Percentiles rank a stretch among this genome's conserved stretches.
phyloP scores from a whole-genome alignment of 2,113 vertebrate genomes.

The Phrynosoma platyrhinos region DNA sequence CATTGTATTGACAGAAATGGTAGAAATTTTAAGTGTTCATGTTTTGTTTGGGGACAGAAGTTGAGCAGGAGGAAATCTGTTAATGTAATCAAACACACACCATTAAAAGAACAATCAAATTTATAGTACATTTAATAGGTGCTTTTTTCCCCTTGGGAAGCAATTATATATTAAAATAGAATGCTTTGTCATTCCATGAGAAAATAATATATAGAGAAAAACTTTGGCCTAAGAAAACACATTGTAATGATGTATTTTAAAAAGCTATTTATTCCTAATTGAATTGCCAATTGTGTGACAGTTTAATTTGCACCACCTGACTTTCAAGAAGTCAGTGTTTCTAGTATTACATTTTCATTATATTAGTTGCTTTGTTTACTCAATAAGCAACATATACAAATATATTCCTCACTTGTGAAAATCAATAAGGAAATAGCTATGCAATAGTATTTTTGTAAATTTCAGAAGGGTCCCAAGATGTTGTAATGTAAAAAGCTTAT shows the following conservation, averaged over 20 bases:
- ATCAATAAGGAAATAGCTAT: not conserved
- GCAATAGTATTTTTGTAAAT: not conserved
- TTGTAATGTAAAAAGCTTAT: not conserved
- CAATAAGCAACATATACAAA: conserved; percentile 24
- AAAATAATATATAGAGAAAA: conserved; percentile 27
- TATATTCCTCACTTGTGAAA: not conserved
- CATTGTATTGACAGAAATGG: conserved; percentile 35
- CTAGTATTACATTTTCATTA: conserved; percentile 49
- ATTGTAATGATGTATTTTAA: conserved; percentile 58
- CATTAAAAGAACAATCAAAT: conserved; percentile 32
- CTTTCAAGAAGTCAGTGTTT: conserved; percentile 70
- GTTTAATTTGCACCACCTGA: conserved; percentile 75
- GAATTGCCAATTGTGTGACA: conserved; percentile 77
- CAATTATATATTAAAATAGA: conserved; percentile 36
- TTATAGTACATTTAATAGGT: conserved; percentile 31
- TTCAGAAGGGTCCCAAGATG: not conserved
- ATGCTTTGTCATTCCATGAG: conserved; percentile 53
- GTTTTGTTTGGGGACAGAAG: conserved; percentile 29
- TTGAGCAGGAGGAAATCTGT: conserved; percentile 35
- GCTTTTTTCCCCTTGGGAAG: conserved; percentile 43
- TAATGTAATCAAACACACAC: conserved; percentile 50
- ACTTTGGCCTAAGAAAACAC: conserved; percentile 57
- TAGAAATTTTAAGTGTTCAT: conserved; percentile 25
- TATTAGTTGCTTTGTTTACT: conserved; percentile 34
- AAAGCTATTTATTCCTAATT: conserved; percentile 62